Evolutionary conservation across 1,140 invertebrate species (phyloP).

Genomic region (Bathynomus jamesi): DNA sequence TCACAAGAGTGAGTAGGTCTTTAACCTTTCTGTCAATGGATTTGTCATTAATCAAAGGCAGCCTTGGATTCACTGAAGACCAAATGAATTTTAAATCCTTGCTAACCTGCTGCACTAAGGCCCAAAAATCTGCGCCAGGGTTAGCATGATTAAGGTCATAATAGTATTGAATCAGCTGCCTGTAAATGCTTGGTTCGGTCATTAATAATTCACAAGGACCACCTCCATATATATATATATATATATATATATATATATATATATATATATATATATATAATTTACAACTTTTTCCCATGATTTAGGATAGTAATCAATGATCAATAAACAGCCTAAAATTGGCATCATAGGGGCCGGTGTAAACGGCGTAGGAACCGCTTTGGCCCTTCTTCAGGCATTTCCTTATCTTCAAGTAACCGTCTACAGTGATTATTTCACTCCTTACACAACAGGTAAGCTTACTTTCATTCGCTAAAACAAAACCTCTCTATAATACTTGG

Average conservation of each 20-base stretch:
- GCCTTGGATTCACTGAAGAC: no score
- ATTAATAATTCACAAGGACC: neutral
- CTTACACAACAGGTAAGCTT: neutral
- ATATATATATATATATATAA: conserved; percentile 3
- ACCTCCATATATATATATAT: neutral
- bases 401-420: neutral
- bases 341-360: neutral
- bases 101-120: no score
- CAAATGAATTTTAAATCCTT: no score
- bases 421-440: neutral
- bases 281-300: neutral
- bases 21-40: no score
- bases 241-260: conserved; percentile 3
- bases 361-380: neutral
- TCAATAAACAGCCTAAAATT: neutral
- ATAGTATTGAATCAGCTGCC: no score
- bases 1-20: no score
- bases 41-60: no score
- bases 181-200: no score
- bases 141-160: no score
- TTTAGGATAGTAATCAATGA: neutral
- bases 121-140: no score
- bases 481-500: no score
- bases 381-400: neutral
- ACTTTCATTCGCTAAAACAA: no score